Percentiles rank a stretch among this genome's conserved stretches.
Evolutionary conservation across 2,888 invertebrate genomes (phyloP).

Genomic region (Drosophila falleni): DNA sequence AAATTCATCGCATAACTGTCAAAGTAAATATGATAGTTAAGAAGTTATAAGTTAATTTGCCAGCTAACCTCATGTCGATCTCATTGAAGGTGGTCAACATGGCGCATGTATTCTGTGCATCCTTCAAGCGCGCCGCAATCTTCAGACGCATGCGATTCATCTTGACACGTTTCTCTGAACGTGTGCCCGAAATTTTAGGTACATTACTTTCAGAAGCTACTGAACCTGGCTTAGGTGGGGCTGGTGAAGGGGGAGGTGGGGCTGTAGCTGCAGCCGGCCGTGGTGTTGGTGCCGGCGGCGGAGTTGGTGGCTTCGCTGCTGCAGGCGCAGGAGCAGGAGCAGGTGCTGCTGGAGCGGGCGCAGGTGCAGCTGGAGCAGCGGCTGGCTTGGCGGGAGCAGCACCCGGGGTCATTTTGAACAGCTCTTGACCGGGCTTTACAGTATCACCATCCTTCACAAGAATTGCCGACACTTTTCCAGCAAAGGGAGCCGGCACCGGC

Average conservation of each 20-base stretch:
- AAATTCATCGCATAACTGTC: constrained; percentile 95
- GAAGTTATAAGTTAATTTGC: background rate
- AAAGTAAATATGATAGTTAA: background rate
- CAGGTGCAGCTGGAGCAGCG: constrained; percentile 84
- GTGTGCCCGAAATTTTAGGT: constrained; percentile 90
- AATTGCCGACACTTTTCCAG: constrained; percentile 95
- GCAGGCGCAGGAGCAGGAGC: constrained; percentile 86
- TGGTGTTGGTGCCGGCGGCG: constrained; percentile 10
- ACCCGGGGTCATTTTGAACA: constrained; percentile 90
- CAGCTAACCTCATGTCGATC: constrained; percentile 93
- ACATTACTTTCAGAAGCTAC: constrained; percentile 89
- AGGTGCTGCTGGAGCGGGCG: constrained; percentile 85
- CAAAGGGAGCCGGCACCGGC: constrained; percentile 90
- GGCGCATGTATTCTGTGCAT: constrained; percentile 99
- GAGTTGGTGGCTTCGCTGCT: background rate
- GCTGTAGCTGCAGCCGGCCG: background rate
- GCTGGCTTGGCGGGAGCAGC: constrained; percentile 86
- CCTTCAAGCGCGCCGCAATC: constrained; percentile 98
- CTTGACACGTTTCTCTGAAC: constrained; percentile 97
- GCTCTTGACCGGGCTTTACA: constrained; percentile 93
- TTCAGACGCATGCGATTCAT: constrained; percentile 99
- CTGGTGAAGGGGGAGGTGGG: constrained; percentile 86
- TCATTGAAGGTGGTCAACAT: constrained; percentile 99
- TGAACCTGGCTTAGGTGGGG: constrained; percentile 75
- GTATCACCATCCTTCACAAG: constrained; percentile 96